phyloP scores from a whole-genome alignment of 2,797 vertebrate genomes.

The Pristis pectinata region DNA sequence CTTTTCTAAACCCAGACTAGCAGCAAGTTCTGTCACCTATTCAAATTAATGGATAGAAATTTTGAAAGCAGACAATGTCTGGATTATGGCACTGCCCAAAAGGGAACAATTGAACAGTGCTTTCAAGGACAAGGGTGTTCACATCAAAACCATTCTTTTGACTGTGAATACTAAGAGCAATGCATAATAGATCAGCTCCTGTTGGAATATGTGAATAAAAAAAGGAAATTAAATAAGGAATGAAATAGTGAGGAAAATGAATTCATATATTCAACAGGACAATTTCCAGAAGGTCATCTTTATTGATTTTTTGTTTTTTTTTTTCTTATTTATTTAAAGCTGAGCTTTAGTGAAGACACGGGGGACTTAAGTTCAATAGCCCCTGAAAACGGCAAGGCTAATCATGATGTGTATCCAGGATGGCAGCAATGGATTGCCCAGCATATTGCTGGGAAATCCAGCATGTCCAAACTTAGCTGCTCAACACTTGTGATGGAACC shows the following conservation, averaged over 20 bases:
- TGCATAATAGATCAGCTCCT: not conserved
- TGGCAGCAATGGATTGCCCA: too few relatives aligned
- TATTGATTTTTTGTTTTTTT: not conserved
- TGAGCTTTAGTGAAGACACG: not conserved
- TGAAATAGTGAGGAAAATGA: not conserved
- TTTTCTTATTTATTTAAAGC: not conserved
- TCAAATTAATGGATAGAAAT: not conserved
- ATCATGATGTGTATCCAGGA: too few relatives aligned
- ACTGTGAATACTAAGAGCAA: not conserved
- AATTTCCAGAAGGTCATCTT: not conserved
- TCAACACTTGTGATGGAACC: too few relatives aligned
- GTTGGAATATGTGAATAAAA: not conserved
- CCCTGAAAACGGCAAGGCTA: too few relatives aligned
- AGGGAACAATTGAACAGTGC: not conserved
- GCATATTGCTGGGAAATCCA: too few relatives aligned
- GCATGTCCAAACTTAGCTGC: too few relatives aligned
- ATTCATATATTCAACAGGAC: not conserved
- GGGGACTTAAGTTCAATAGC: too few relatives aligned
- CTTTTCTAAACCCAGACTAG: not conserved
- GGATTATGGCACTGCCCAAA: not conserved
- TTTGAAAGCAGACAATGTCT: not conserved
- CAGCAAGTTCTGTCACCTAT: not conserved
- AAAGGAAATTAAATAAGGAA: not conserved
- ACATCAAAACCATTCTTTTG: not conserved
- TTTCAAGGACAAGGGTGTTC: not conserved